phyloP scores from a whole-genome alignment of 2,888 invertebrate species.

The Cheilosia variabilis region DNA sequence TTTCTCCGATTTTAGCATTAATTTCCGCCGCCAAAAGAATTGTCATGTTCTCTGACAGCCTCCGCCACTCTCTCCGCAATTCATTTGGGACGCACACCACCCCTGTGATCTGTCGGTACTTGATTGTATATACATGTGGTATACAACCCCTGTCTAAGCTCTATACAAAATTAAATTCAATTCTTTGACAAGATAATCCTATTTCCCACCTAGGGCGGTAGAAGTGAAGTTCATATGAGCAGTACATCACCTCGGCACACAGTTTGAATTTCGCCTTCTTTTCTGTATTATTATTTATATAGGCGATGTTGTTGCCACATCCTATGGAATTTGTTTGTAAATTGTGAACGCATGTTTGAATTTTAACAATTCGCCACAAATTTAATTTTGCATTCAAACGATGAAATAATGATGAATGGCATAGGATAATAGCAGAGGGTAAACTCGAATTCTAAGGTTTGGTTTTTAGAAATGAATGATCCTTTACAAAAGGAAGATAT shows the following conservation, averaged over 20 bases:
- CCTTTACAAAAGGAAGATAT: background rate
- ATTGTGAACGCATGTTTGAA: constrained; percentile 74
- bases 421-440: constrained; percentile 27
- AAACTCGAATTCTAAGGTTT: background rate
- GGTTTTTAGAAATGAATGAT: background rate
- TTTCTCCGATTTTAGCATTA: constrained; percentile 69
- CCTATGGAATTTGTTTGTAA: constrained; percentile 64
- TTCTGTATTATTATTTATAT: constrained; percentile 42
- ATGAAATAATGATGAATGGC: constrained; percentile 63
- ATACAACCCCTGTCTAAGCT: constrained; percentile 29
- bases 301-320: background rate
- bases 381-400: constrained; percentile 66
- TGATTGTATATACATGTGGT: background rate
- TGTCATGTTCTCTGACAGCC: constrained; percentile 46
- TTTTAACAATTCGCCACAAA: constrained; percentile 73
- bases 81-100: constrained; percentile 39
- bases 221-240: constrained; percentile 28
- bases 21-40: constrained; percentile 63
- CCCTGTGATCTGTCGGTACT: constrained; percentile 13
- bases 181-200: constrained; percentile 75
- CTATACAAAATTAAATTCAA: constrained; percentile 74
- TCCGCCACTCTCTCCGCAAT: background rate
- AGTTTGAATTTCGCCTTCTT: constrained; percentile 14
- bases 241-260: constrained; percentile 5
- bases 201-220: constrained; percentile 41